phyloP scores from a whole-genome alignment of 1,140 invertebrate species.

The Dryas iulia region DNA sequence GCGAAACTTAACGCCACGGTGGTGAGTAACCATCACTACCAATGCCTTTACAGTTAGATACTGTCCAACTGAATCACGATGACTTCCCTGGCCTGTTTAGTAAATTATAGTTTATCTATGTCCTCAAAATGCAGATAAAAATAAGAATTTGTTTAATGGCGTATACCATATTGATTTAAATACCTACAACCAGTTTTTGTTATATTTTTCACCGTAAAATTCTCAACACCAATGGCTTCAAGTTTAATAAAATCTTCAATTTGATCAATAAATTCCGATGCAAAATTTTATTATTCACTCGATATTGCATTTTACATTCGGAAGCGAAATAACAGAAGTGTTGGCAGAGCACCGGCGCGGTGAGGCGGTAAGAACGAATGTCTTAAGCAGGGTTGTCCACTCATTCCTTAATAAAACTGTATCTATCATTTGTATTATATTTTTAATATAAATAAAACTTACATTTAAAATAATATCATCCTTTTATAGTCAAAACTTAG shows the following conservation, averaged over 20 bases:
- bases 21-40: too few relatives aligned
- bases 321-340: conserved; percentile 31
- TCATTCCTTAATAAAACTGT: neutral
- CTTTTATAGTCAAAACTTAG: neutral
- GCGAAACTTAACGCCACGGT: too few relatives aligned
- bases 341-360: conserved; percentile 30
- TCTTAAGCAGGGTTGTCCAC: conserved; percentile 13
- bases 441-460: neutral
- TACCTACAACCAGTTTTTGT: neutral
- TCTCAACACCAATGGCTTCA: neutral
- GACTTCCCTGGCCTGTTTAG: too few relatives aligned
- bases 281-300: conserved; percentile 30
- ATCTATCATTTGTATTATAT: neutral
- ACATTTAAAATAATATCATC: neutral
- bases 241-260: conserved; percentile 5
- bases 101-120: too few relatives aligned
- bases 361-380: conserved; percentile 34
- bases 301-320: conserved; percentile 37
- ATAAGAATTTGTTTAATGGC: too few relatives aligned
- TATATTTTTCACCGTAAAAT: neutral
- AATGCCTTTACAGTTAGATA: too few relatives aligned
- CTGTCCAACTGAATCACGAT: too few relatives aligned
- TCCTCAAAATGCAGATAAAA: too few relatives aligned
- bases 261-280: conserved; percentile 25
- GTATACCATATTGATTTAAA: too few relatives aligned